Conservation (phyloP, 2,113 vertebrate species). For the Lagenorhynchus albirostris region DNA sequence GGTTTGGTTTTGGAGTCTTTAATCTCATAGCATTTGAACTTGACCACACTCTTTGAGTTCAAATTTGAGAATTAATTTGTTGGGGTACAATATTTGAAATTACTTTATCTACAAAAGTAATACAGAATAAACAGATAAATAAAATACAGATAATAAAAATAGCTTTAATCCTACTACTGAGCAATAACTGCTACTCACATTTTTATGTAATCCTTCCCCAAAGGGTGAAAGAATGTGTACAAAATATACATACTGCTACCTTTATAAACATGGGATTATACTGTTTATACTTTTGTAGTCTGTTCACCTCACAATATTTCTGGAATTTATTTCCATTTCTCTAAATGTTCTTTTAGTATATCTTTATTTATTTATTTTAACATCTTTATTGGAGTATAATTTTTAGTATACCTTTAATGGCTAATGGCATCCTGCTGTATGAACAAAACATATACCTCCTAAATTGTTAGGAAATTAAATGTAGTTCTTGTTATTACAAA, state of each 20-base stretch:
- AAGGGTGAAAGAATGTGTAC: background rate
- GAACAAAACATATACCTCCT: background rate
- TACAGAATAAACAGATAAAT: background rate
- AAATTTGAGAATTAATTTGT: background rate
- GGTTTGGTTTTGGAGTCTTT: background rate
- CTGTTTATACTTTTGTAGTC: background rate
- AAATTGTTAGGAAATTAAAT: background rate
- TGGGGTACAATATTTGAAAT: background rate
- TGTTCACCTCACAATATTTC: background rate
- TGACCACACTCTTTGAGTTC: background rate
- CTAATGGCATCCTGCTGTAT: background rate
- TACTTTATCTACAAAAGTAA: background rate
- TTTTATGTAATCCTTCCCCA: background rate
- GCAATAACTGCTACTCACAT: background rate
- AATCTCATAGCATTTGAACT: background rate
- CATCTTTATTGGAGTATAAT: too few species aligned
- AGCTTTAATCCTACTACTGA: background rate
- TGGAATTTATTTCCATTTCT: background rate
- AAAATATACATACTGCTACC: background rate
- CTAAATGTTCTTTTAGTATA: background rate
- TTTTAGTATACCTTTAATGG: background rate
- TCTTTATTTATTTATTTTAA: background rate
- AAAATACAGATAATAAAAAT: conserved; percentile 17
- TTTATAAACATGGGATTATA: background rate
- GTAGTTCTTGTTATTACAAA: background rate